Base-by-base conservation (phyloP, 1,140 invertebrate species). In the Chrysomallon squamiferum region DNA sequence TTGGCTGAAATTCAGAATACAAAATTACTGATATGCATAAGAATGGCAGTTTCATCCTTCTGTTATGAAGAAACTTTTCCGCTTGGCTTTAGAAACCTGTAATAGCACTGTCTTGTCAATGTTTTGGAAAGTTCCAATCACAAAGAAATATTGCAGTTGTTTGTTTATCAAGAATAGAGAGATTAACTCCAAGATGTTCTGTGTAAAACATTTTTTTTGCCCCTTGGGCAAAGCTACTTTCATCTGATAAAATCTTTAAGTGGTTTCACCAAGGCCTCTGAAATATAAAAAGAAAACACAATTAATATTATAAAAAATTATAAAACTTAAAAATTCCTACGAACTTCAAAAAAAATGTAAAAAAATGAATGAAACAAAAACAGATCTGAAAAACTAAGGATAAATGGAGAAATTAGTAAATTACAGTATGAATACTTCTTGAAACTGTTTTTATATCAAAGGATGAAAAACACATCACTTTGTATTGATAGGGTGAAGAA, bases 201-300 rank as follows among this genome's bases (percentile, higher is more conserved):
- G n/a, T n/a, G 13, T 50, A 11, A 5, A 3, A 11, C 7, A 18
- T n/a, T 25, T 49, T 6, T 29, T 25, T 15, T 15, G 25, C 30
- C 4, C 52, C 13, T 25, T 4, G 25, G 4, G 15, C 30, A 27
- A 27, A 30, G 13, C 30, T 25, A 56, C 22, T 41, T 66, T 84
- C 83, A 85, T 72, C 80, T 79, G 66, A 80, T 75, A 59, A 84
- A 85, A 61, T 85, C 85, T 59, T 82, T 77, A 59, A 85, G 66
- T 32, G 85, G 84, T 69, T 85, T 84, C n/a, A 85, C 83, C 64
- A 84, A 72, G 29, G 79, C 78, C 56, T 86, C 84, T 85, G 68
- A 41, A 76, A 72, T 61, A 59, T 47, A 32, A 70, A 45, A 60
- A 35, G 47, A 29, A 64, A 47, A 47, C 13, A 27, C 25, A 4